Evolutionary conservation across 2,888 invertebrate species (phyloP), one percentile per base, ranked within the genome.

Genomic region (Rotaria magnacalcarata): DNA sequence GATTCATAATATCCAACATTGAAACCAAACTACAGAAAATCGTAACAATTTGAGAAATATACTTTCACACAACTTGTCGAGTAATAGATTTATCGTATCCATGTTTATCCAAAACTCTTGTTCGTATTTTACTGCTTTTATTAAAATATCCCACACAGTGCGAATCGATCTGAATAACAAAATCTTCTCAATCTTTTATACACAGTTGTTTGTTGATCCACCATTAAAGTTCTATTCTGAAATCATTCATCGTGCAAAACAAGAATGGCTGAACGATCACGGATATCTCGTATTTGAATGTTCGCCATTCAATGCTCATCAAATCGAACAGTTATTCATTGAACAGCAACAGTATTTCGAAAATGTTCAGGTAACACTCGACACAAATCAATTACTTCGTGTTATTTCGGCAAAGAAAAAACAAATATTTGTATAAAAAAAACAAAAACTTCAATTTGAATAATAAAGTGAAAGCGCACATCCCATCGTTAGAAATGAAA

Each of bases 381-480:
- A 60, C 27, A 27, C 10, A 3, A 60, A n/a, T 60, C 60, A 60
- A n/a, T 60, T 60, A 60, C 11, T 27, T 5, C 60, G 60, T 11
- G 60, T 60, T 14, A 60, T 60, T 27, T 60, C 60, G 4, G 60
- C 27, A 27, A 60, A 60, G n/a, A n/a, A 54, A 5, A 54, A 54
- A 19, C 24, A 58, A 24, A 24, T 1, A 58, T n/a, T 47, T 47
- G 1, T 2, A 58, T n/a, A 58, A 58, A 6, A 58, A 58, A 4
- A n/a, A n/a, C n/a, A 8, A n/a, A 34, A 34, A 34, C 34, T 19
- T 80, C 47, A 67, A 16, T 67, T 67, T 0, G 67, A n/a, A 67
- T 67, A 67, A 19, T 85, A 85, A 19, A 85, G 56, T 27, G 50
- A 85, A 11, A 85, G 84, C 16, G 85, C 85, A 11, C 84, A 58